Conservation (phyloP, 1,140 invertebrate species). For the Trichonephila clavipes region DNA sequence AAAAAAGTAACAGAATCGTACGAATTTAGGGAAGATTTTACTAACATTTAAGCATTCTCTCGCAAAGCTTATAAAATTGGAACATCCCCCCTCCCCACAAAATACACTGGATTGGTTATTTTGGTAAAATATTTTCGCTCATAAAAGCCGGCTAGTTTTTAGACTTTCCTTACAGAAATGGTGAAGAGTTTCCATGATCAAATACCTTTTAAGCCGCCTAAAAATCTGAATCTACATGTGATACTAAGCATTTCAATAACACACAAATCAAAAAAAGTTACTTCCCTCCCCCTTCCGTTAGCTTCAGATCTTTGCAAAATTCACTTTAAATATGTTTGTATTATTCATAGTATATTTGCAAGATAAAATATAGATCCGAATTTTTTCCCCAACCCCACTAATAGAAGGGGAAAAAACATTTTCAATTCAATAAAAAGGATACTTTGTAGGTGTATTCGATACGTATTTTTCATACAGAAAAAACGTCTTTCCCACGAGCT, state of each 20-base stretch:
- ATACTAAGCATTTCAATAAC: slow-evolving; percentile 7
- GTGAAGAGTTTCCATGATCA: not conserved
- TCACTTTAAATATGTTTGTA: slow-evolving; percentile 20
- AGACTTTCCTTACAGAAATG: not conserved
- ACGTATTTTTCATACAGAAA: no score
- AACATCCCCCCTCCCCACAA: no score
- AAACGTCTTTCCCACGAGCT: no score
- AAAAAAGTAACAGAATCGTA: not conserved
- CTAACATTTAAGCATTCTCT: not conserved
- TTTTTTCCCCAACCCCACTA: not conserved
- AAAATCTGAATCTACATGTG: not conserved
- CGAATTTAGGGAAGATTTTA: not conserved
- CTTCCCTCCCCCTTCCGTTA: not conserved
- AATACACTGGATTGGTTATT: not conserved
- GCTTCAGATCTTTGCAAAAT: not conserved
- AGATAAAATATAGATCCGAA: not conserved
- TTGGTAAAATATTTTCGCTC: not conserved
- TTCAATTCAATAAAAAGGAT: not conserved
- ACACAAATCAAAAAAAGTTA: not conserved
- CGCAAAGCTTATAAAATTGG: not conserved
- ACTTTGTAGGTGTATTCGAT: not conserved
- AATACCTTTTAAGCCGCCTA: not conserved
- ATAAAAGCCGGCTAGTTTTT: not conserved
- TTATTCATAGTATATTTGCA: slow-evolving; percentile 3
- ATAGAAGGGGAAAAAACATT: not conserved